A percentile compares a stretch with the other conserved stretches of the same genome.
Evolutionary conservation across 2,113 vertebrate genomes (phyloP).

Genomic region (Dromaius novaehollandiae): DNA sequence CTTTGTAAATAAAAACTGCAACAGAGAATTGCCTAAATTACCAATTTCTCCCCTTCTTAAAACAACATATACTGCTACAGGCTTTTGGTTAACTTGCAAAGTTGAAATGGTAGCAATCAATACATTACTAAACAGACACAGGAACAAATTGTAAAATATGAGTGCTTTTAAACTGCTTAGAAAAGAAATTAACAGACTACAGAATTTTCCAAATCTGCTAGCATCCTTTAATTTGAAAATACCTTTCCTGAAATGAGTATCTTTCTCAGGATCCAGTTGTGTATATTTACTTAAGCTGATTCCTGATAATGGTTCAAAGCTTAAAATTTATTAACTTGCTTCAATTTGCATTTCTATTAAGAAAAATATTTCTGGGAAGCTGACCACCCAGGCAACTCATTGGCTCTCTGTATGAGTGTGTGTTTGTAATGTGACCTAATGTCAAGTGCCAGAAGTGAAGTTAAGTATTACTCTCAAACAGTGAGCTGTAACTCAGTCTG

Average conservation of each 20-base stretch:
- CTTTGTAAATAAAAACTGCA: background rate
- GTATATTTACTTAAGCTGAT: background rate
- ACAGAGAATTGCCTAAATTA: background rate
- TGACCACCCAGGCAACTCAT: background rate
- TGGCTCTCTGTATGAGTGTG: fast-evolving
- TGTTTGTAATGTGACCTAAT: background rate
- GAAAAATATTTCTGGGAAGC: background rate
- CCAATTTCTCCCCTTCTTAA: background rate
- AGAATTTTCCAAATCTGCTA: background rate
- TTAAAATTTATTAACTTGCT: background rate
- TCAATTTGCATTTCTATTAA: background rate
- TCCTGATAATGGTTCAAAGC: background rate
- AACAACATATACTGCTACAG: background rate
- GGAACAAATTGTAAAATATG: background rate
- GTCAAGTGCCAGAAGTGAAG: background rate
- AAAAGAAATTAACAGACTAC: no score
- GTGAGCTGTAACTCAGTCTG: no score
- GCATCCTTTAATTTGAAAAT: background rate
- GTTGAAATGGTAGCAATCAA: background rate
- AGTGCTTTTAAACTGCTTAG: background rate
- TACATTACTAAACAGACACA: background rate
- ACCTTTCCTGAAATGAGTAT: background rate
- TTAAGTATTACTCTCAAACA: background rate
- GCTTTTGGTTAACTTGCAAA: background rate
- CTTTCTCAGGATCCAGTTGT: background rate